Evolutionary conservation across 2,113 vertebrate genomes (phyloP).

Genomic region (Poeciliopsis retropinna): DNA sequence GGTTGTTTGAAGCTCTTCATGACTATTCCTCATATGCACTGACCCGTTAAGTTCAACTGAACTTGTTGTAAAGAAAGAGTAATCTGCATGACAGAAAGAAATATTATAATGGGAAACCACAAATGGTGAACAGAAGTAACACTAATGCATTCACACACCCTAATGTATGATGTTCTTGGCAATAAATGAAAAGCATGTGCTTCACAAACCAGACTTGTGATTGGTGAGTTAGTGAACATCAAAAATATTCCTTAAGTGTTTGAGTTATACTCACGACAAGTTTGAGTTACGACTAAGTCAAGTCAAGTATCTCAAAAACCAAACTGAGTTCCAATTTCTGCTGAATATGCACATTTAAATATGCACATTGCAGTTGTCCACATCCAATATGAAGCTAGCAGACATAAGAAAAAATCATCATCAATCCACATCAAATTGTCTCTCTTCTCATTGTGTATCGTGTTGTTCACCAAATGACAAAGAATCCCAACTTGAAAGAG

Average conservation of each 20-base stretch:
- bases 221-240: no score
- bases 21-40: background rate
- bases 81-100: constrained; percentile 25
- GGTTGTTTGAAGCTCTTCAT: constrained; percentile 21
- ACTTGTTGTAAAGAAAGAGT: constrained; percentile 40
- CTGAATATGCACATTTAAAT: background rate
- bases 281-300: background rate
- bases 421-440: constrained; percentile 23
- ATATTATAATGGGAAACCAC: constrained; percentile 11
- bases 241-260: no score
- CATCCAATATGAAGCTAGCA: background rate
- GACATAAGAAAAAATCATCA: constrained; percentile 28
- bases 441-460: constrained; percentile 27
- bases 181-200: background rate
- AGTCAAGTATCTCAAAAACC: background rate
- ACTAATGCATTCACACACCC: background rate
- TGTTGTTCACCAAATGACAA: constrained; percentile 53
- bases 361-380: background rate
- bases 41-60: constrained; percentile 20
- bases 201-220: background rate
- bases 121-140: constrained; percentile 21
- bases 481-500: constrained; percentile 53
- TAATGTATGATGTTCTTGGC: background rate
- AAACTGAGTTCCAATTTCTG: no score
- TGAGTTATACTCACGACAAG: background rate